Conservation (phyloP, 2,113 vertebrate species). For the Oryzias woworae region DNA sequence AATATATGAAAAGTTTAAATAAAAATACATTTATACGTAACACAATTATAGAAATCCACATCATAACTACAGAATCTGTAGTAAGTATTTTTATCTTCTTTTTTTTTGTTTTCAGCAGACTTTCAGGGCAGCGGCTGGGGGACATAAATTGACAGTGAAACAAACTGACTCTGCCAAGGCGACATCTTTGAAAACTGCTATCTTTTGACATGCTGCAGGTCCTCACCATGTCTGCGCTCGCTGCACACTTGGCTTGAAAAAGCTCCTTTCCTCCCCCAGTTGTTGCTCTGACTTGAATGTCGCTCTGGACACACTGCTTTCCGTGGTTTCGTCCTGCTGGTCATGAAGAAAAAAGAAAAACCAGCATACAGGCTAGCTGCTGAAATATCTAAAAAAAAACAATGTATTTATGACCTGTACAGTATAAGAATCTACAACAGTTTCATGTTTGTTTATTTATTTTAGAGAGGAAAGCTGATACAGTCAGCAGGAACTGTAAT, state of each 20-base stretch:
- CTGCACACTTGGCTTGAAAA: background rate
- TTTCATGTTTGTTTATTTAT: too few species aligned
- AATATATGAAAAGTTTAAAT: too few species aligned
- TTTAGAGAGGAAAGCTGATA: too few species aligned
- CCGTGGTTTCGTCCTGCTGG: background rate
- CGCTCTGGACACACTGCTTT: background rate
- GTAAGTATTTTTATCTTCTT: too few species aligned
- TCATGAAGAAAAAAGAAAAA: background rate
- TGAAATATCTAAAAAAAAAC: too few species aligned
- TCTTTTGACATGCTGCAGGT: slow-evolving; percentile 5
- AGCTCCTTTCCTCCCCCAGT: background rate
- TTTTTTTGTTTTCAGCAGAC: background rate
- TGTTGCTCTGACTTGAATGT: background rate
- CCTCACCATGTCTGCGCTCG: background rate
- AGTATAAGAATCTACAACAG: too few species aligned
- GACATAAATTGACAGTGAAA: background rate
- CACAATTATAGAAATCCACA: too few species aligned
- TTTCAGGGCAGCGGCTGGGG: background rate
- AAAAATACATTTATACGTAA: too few species aligned
- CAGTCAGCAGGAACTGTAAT: background rate
- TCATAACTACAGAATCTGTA: too few species aligned
- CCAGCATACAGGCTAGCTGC: too few species aligned
- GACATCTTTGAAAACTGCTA: slow-evolving; percentile 6
- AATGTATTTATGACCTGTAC: too few species aligned
- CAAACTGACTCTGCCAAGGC: slow-evolving; percentile 9